phyloP scores from a whole-genome alignment of 2,113 vertebrate genomes.

The Plestiodon gilberti region DNA sequence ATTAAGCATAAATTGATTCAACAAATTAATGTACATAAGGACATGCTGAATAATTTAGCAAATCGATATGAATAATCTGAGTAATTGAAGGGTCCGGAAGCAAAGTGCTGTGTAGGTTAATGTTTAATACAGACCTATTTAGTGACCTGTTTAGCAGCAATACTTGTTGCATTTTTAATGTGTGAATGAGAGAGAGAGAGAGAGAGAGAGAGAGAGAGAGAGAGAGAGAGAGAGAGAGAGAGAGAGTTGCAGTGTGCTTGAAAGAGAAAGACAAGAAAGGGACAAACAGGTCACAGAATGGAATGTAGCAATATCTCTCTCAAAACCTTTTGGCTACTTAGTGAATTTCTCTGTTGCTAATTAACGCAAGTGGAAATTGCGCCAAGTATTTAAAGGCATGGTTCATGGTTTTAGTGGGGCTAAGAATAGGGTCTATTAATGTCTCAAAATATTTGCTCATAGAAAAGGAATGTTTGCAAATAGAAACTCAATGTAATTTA shows the following conservation, averaged over 20 bases:
- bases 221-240: conserved; percentile 8
- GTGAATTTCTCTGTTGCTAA: conserved; percentile 20
- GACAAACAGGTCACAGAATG: background rate
- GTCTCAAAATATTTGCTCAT: background rate
- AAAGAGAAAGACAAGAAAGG: conserved; percentile 2
- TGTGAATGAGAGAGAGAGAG: conserved; percentile 18
- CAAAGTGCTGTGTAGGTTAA: conserved; percentile 53
- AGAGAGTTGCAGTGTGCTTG: background rate
- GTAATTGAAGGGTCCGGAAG: conserved; percentile 38
- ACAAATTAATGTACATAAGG: conserved; percentile 62
- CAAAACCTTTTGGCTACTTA: background rate
- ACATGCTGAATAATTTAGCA: conserved; percentile 67
- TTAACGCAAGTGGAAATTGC: background rate
- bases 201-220: conserved; percentile 19
- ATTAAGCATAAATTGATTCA: conserved; percentile 66
- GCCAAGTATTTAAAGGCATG: background rate
- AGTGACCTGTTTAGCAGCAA: conserved; percentile 43
- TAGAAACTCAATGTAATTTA: background rate
- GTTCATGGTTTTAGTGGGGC: background rate
- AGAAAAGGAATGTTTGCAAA: background rate
- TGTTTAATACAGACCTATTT: conserved; percentile 52
- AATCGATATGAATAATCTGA: conserved; percentile 62
- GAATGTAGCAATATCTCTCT: background rate
- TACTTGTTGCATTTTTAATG: conserved; percentile 34
- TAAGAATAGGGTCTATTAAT: background rate